A percentile compares a stretch with the other conserved stretches of the same genome.
Evolutionary conservation across 2,888 invertebrate genomes (phyloP).

Genomic region (Apotomis capreana): DNA sequence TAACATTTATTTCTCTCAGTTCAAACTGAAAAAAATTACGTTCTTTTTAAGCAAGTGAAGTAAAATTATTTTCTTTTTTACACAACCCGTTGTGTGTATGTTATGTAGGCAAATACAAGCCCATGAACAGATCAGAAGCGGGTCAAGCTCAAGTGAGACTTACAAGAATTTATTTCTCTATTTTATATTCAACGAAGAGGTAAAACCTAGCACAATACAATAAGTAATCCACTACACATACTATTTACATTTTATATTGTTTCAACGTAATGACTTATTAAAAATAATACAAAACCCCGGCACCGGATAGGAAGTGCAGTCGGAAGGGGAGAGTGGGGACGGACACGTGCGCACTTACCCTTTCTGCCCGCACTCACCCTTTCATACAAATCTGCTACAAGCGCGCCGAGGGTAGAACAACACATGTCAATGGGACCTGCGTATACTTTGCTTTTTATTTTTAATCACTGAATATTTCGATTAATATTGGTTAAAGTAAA

Average conservation of each 20-base stretch:
- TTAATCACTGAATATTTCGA: slow-evolving; percentile 8
- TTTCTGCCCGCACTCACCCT: slow-evolving; percentile 36
- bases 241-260: slow-evolving; percentile 1
- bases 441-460: slow-evolving; percentile 11
- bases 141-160: not conserved
- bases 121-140: too few relatives aligned
- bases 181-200: not conserved
- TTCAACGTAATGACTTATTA: slow-evolving; percentile 21
- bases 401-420: slow-evolving; percentile 28
- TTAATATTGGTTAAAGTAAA: not conserved
- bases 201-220: not conserved
- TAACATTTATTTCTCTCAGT: too few relatives aligned
- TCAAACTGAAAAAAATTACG: too few relatives aligned
- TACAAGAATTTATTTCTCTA: not conserved
- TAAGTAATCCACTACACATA: too few relatives aligned
- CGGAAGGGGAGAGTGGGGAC: slow-evolving; percentile 42
- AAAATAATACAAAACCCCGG: slow-evolving; percentile 30
- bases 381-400: slow-evolving; percentile 27
- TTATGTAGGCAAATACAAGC: too few relatives aligned
- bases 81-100: too few relatives aligned
- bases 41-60: too few relatives aligned
- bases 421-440: slow-evolving; percentile 26
- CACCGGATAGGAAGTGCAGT: slow-evolving; percentile 41
- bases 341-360: slow-evolving; percentile 53
- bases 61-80: too few relatives aligned